phyloP scores from a whole-genome alignment of 1,140 invertebrate species.

The Atta cephalotes region DNA sequence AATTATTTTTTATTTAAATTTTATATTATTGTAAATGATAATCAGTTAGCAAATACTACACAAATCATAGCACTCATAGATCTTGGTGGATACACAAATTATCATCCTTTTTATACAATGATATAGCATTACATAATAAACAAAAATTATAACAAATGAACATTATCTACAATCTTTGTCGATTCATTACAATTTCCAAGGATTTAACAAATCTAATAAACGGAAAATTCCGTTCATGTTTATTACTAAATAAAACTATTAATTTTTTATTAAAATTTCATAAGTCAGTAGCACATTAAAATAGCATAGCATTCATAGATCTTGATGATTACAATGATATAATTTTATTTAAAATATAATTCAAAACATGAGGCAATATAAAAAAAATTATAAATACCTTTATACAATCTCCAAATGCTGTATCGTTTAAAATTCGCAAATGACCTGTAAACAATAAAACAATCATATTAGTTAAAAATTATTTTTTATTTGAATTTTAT shows the following conservation, averaged over 20 bases:
- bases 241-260: neutral
- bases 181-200: neutral
- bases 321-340: neutral
- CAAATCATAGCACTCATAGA: conserved; percentile 39
- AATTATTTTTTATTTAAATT: neutral
- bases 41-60: conserved; percentile 52
- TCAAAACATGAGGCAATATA: too few species aligned
- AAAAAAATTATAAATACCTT: neutral
- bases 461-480: conserved; percentile 7
- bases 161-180: neutral
- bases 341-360: neutral
- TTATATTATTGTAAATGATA: neutral
- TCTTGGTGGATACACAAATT: conserved; percentile 5
- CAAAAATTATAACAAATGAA: neutral
- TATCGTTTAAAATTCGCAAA: too few species aligned
- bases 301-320: neutral
- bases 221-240: neutral
- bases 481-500: neutral
- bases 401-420: neutral
- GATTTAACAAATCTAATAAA: neutral
- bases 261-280: neutral
- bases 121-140: neutral
- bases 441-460: conserved; percentile 6
- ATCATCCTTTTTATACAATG: neutral
- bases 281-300: neutral